Base-by-base conservation (phyloP, 2,113 vertebrate species). In the Poicephalus meyeri region DNA sequence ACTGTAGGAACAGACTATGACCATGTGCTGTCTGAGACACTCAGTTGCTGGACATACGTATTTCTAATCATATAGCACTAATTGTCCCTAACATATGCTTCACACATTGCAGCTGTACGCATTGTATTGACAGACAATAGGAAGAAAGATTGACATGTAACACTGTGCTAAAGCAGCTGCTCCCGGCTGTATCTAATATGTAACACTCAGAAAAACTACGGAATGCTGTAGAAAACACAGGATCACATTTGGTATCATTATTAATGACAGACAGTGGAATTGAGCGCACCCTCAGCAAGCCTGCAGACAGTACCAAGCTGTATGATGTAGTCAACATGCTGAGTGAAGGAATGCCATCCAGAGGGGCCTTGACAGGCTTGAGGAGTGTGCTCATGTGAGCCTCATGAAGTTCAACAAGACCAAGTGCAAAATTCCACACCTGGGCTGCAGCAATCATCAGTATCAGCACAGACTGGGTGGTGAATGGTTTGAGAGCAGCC, bases 11-110 rank as follows among this genome's bases (percentile, higher is more conserved):
- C n/a, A 73, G 37, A 52, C 23, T 35, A 7, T 1, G 6, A 49
- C 14, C 19, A 16, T 2, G 6, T 20, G 7, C 56, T 66, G 77
- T 73, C 73, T 58, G 64, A 86, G 26, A 84, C 14, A 60, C 15
- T 1, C 23, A 65, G 5, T 7, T 61, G 55, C 19, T 93, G 12
- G 11, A 37, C 0, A 0, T 24, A 58, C 4, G 2, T 28, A 31
- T 49, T 58, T 65, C 60, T 60, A 17, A 58, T 11, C 52, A 46
- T 46, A 24, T 0, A 80, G 49, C 19, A 50, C 52, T 85, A 50
- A 85, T 6, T 68, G 23, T 42, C 42, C 39, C 23, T 35, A 65
- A 42, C 1, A 5, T 35, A 47, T 24, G 9, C 46, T 49, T 70
- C 37, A 39, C 6, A 29, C 6, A 3, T 21, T 24, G 16, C 7